Conservation (phyloP, 2,797 vertebrate genomes). For the Siniperca obscura region DNA sequence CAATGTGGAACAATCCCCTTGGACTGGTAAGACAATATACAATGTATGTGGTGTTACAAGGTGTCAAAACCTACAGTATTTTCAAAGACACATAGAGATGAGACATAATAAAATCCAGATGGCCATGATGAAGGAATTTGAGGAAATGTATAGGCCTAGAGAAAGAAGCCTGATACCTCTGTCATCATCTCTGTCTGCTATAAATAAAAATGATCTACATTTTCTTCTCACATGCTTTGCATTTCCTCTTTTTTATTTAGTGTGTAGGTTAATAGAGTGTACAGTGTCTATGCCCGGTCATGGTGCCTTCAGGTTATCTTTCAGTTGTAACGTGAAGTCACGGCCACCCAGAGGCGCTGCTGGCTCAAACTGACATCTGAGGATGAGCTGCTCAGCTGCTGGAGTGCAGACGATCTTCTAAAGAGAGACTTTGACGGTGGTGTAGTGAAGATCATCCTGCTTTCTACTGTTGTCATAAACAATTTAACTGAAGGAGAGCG, state of each 20-base stretch:
- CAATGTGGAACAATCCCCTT: not conserved
- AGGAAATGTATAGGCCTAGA: not conserved
- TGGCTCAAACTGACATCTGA: not conserved
- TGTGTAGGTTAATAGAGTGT: not conserved
- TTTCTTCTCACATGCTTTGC: not conserved
- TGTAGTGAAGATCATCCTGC: not conserved
- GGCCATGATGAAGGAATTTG: not conserved
- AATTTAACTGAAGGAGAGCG: not conserved
- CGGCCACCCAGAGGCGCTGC: conserved; percentile 48
- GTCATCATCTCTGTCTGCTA: conserved; percentile 16
- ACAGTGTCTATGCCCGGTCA: rapidly evolving
- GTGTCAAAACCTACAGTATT: not conserved
- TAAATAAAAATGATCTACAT: conserved; percentile 23
- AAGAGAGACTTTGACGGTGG: no score
- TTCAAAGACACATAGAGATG: not conserved
- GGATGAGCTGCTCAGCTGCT: not conserved
- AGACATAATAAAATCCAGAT: not conserved
- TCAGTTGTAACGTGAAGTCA: conserved; percentile 38
- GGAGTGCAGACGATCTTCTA: not conserved
- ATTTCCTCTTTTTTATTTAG: not conserved
- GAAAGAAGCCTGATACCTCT: not conserved
- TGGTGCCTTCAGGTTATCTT: not conserved
- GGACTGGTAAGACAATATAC: not conserved
- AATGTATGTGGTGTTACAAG: not conserved
- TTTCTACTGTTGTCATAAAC: not conserved